phyloP scores from a whole-genome alignment of 2,113 vertebrate species.

The Coregonus clupeaformis region DNA sequence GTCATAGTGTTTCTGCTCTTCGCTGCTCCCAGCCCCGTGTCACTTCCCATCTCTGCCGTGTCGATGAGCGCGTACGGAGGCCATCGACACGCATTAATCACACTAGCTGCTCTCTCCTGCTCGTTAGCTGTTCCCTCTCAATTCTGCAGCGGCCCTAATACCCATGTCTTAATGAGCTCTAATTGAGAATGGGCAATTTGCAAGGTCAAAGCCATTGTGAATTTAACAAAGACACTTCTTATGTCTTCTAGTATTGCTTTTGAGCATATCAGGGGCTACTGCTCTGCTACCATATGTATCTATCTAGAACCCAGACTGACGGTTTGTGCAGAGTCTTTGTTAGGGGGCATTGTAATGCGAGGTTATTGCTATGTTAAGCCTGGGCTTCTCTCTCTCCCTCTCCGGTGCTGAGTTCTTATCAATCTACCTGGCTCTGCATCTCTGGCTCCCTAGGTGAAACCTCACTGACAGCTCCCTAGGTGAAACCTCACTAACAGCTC shows the following conservation, averaged over 20 bases:
- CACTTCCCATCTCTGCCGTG: constrained; percentile 43
- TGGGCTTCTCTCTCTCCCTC: constrained; percentile 20
- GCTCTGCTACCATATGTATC: not conserved
- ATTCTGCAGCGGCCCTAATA: too few species aligned
- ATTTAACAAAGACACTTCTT: constrained; percentile 40
- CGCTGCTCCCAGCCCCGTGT: constrained; percentile 24
- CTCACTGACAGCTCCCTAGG: constrained; percentile 6
- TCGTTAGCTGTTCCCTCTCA: constrained; percentile 41
- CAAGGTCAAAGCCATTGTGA: constrained; percentile 45
- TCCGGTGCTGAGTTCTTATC: constrained; percentile 5
- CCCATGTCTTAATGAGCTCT: too few species aligned
- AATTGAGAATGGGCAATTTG: constrained; percentile 68
- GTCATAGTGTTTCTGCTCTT: not conserved
- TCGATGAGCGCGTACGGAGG: not conserved
- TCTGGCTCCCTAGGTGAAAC: not conserved
- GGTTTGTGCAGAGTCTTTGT: constrained; percentile 4
- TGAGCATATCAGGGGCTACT: too few species aligned
- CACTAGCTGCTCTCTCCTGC: constrained; percentile 37
- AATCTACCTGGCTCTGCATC: constrained; percentile 6
- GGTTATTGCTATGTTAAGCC: not conserved
- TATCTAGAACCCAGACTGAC: not conserved
- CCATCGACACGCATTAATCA: constrained; percentile 52
- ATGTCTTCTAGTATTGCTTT: not conserved
- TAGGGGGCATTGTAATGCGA: constrained; percentile 15
- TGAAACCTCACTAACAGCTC: not conserved